phyloP scores from a whole-genome alignment of 2,113 vertebrate genomes.

The Misgurnus mizolepis region DNA sequence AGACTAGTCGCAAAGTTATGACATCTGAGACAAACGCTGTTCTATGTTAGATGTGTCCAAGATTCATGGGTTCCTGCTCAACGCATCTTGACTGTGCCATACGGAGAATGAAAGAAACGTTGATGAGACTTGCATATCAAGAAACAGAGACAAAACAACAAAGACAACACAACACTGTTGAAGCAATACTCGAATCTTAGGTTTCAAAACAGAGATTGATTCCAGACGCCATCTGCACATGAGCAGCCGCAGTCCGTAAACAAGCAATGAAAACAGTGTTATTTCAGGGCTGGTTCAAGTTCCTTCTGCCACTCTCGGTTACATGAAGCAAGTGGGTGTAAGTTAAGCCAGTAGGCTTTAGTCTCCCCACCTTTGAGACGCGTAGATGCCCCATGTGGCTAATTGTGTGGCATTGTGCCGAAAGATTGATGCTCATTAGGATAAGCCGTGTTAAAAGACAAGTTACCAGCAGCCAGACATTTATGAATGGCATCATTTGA shows the following conservation, averaged over 20 bases:
- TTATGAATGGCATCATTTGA: background rate
- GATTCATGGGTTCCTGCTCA: slow-evolving; percentile 18
- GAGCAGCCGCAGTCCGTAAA: background rate
- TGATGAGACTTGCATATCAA: slow-evolving; percentile 4
- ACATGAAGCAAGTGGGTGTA: slow-evolving; percentile 1
- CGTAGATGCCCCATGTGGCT: background rate
- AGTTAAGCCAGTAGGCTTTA: slow-evolving; percentile 18
- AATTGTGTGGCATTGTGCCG: slow-evolving; percentile 11
- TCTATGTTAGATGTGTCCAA: slow-evolving; percentile 21
- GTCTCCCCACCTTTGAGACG: background rate
- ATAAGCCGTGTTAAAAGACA: slow-evolving; percentile 23
- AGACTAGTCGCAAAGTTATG: slow-evolving; percentile 38
- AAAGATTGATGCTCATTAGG: slow-evolving; percentile 21
- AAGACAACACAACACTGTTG: background rate
- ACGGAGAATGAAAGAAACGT: slow-evolving; percentile 11
- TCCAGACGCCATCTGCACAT: slow-evolving; percentile 43
- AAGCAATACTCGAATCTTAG: background rate
- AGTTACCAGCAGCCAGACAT: background rate
- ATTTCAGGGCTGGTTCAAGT: slow-evolving; percentile 34
- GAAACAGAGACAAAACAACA: slow-evolving; percentile 7
- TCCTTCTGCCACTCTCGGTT: slow-evolving; percentile 18
- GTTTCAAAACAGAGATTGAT: slow-evolving; percentile 30
- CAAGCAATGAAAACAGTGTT: slow-evolving; percentile 40
- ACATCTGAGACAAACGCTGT: slow-evolving; percentile 30
- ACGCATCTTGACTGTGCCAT: slow-evolving; percentile 6